Conservation (phyloP, 1,140 invertebrate species). For the Stenopsyche tienmushanensis region DNA sequence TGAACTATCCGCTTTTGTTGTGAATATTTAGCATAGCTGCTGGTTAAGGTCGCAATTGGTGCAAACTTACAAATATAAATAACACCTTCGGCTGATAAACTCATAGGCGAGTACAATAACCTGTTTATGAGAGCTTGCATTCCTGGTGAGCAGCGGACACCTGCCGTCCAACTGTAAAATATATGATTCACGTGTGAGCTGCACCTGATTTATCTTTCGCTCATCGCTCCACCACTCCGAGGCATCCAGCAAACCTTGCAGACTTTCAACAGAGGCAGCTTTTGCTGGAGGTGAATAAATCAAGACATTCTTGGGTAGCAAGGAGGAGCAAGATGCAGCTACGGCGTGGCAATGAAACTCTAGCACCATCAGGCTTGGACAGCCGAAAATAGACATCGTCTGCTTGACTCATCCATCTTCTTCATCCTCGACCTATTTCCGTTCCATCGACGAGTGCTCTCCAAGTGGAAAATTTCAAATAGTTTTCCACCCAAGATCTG, state of each 20-base stretch:
- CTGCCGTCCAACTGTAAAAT: conserved; percentile 12
- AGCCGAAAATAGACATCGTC: too few species aligned
- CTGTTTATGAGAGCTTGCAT: conserved; percentile 24
- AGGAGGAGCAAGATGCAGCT: too few species aligned
- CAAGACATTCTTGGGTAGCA: too few species aligned
- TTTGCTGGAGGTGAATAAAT: too few species aligned
- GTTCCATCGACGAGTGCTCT: too few species aligned
- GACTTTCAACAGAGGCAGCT: neutral
- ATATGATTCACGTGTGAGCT: conserved; percentile 9
- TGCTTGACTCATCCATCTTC: too few species aligned
- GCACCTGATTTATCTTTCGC: conserved; percentile 1
- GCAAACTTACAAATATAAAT: neutral
- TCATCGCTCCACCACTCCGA: neutral
- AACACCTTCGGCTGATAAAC: conserved; percentile 9
- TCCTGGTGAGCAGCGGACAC: conserved; percentile 10
- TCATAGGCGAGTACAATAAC: conserved; percentile 23
- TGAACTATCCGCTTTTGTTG: too few species aligned
- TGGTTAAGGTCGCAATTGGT: neutral
- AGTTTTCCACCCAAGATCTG: too few species aligned
- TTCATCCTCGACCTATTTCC: too few species aligned
- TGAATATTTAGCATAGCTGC: neutral
- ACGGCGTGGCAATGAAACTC: too few species aligned
- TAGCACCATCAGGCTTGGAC: too few species aligned
- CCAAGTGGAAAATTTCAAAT: too few species aligned
- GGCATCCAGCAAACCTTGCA: neutral